Conservation (phyloP, 2,797 vertebrate genomes). For the Melanotaenia boesemani region DNA sequence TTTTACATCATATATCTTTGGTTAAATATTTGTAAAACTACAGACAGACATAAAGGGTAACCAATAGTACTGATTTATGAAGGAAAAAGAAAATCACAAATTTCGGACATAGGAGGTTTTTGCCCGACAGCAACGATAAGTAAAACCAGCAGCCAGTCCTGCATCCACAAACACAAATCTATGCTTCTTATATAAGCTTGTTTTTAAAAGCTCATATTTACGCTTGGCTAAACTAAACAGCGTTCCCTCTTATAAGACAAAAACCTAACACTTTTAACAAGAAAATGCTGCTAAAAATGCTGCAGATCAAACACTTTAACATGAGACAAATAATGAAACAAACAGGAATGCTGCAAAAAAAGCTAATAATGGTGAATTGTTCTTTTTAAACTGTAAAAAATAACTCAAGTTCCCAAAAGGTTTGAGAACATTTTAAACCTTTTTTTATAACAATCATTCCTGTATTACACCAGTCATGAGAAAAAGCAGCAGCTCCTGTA, state of each 20-base stretch:
- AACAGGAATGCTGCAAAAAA: background rate
- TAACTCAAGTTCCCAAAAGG: background rate
- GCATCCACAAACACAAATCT: too few relatives aligned
- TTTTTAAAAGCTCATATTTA: too few relatives aligned
- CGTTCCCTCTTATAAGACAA: background rate
- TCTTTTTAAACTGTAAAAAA: background rate
- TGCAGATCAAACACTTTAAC: background rate
- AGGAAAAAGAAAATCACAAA: too few relatives aligned
- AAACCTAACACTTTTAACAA: background rate
- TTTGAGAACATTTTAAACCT: background rate
- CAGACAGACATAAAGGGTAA: too few relatives aligned
- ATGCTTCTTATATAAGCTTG: background rate
- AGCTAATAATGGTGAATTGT: background rate
- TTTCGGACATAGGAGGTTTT: too few relatives aligned
- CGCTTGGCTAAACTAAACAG: background rate
- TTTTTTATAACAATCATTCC: background rate
- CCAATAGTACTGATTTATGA: too few relatives aligned
- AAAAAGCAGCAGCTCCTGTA: slow-evolving; percentile 4
- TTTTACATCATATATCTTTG: too few relatives aligned
- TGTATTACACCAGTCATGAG: slow-evolving; percentile 19
- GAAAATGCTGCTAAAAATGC: background rate
- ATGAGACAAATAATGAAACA: too few relatives aligned
- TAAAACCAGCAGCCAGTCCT: too few relatives aligned
- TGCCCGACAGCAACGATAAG: too few relatives aligned
- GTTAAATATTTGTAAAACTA: too few relatives aligned